Evolutionary conservation across 2,888 invertebrate species (phyloP).

Genomic region (Drosophila histrio): DNA sequence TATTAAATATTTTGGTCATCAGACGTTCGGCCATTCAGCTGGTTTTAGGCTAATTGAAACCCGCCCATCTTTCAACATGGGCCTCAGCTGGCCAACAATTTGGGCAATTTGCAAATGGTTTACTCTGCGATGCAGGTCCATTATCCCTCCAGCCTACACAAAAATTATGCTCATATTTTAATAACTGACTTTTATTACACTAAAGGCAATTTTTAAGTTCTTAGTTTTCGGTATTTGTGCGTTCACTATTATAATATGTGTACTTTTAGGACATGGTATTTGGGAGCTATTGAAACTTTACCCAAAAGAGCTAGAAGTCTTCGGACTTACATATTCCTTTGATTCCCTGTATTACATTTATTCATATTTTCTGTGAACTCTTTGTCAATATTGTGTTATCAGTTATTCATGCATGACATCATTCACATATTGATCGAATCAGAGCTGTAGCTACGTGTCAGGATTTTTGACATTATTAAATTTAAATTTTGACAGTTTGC

Average conservation of each 20-base stretch:
- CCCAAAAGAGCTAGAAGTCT: neutral
- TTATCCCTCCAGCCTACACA: conserved; percentile 16
- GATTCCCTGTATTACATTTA: neutral
- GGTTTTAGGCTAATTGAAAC: conserved; percentile 81
- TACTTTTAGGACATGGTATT: neutral
- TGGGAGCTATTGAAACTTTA: neutral
- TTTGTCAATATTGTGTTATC: conserved; percentile 69
- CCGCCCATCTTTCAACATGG: conserved; percentile 28
- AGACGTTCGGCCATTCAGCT: conserved; percentile 42
- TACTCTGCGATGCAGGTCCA: conserved; percentile 26
- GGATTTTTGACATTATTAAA: conserved; percentile 78
- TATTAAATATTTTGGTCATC: conserved; percentile 74
- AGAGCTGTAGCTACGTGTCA: conserved; percentile 57
- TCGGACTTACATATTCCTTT: neutral
- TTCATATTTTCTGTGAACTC: conserved; percentile 43
- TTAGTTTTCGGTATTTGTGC: neutral
- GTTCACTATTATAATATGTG: neutral
- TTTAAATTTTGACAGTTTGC: conserved; percentile 74
- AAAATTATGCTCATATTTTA: conserved; percentile 26
- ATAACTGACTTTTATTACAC: conserved; percentile 24
- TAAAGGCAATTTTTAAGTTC: neutral
- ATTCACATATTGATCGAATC: conserved; percentile 59
- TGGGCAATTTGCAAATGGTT: conserved; percentile 62
- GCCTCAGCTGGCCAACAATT: conserved; percentile 47
- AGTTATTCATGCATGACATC: conserved; percentile 78